These are phyloP conservation scores for Cotesia glomerata DNA, from an alignment of 1,140 invertebrate species.

Conservation along the genomic window DNA sequence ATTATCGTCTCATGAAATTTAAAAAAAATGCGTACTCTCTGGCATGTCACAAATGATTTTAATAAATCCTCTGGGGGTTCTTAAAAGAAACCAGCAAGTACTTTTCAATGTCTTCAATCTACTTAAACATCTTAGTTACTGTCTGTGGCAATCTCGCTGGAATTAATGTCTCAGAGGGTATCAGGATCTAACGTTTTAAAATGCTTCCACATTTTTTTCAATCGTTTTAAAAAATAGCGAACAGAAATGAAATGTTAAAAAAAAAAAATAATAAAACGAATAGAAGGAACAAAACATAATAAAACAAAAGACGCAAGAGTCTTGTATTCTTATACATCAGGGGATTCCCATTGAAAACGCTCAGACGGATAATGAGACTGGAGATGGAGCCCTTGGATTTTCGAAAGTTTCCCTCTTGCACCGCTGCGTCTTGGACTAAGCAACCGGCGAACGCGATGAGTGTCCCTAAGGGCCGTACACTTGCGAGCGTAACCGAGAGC, in stretches of 20 bases:
- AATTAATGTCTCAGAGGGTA: neutral
- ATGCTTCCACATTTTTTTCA: neutral
- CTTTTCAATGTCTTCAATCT: conserved; percentile 6
- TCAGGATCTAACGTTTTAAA: neutral
- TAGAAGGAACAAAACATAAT: neutral
- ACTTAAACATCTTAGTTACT: neutral
- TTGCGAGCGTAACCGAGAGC: conserved; percentile 27
- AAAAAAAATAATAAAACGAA: conserved; percentile 1
- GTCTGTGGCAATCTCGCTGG: neutral
- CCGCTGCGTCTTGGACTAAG: conserved; percentile 6
- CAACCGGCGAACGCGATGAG: conserved; percentile 30
- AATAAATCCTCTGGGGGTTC: neutral
- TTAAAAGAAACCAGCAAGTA: neutral
- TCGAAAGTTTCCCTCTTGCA: conserved; percentile 16
- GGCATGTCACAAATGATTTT: neutral
- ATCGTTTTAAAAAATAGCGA: neutral
- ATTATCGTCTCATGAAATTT: neutral
- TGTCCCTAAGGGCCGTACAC: conserved; percentile 41
- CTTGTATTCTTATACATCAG: conserved; percentile 16
- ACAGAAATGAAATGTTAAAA: neutral
- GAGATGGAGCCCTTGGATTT: conserved; percentile 21
- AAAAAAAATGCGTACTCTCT: neutral
- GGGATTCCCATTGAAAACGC: conserved; percentile 22
- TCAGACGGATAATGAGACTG: conserved; percentile 22
- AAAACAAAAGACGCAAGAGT: conserved; percentile 14